Evolutionary conservation across 2,113 vertebrate genomes (phyloP).

Genomic region (Toxostoma redivivum): DNA sequence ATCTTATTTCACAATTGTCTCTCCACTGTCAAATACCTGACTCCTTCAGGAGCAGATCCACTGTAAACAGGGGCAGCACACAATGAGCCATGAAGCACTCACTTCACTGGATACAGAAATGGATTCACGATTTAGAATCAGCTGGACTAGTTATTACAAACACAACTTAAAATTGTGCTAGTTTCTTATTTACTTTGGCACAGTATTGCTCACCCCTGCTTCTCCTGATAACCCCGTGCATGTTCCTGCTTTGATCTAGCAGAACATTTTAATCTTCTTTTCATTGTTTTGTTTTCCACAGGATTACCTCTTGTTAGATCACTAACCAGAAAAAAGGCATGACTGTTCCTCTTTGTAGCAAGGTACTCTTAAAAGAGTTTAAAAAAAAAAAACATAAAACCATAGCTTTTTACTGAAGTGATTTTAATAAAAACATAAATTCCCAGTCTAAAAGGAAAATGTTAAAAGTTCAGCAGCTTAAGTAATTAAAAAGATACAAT

Average conservation of each 20-base stretch:
- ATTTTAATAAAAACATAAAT: neutral
- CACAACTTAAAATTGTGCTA: neutral
- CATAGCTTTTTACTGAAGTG: neutral
- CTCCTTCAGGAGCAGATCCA: neutral
- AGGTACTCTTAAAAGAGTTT: neutral
- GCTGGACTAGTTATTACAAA: neutral
- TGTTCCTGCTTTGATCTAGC: neutral
- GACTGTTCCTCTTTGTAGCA: neutral
- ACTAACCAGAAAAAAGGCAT: neutral
- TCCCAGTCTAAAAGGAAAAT: neutral
- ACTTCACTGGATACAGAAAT: neutral
- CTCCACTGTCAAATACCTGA: accelerated
- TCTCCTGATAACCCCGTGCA: neutral
- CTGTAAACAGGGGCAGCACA: neutral
- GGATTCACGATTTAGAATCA: neutral
- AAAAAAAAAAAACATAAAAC: neutral
- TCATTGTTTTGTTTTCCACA: neutral
- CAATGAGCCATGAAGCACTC: neutral
- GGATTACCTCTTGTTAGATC: neutral
- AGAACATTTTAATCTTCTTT: neutral
- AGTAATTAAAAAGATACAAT: neutral
- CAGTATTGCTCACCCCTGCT: accelerated
- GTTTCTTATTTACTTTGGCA: neutral
- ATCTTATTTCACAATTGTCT: neutral
- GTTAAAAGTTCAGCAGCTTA: neutral